Base-by-base conservation (phyloP, 2,797 vertebrate genomes). In the Gadopsis marmoratus region DNA sequence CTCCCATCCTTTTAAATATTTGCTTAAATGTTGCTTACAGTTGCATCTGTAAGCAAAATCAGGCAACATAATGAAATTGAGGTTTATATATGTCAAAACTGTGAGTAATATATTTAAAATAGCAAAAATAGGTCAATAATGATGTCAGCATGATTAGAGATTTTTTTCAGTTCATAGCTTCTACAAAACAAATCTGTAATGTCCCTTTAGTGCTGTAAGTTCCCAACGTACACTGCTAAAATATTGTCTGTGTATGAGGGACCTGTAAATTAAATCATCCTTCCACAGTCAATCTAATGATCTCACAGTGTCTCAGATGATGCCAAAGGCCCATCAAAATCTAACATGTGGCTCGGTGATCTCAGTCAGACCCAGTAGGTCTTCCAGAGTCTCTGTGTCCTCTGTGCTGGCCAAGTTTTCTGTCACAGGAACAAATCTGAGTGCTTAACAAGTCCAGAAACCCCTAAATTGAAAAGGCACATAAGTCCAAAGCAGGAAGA, bases 401-500 rank as follows among this genome's bases (percentile, higher is more conserved):
- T 74, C 48, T 17, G 23, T 4, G 21, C 61, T 53, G 59, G 71
- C 84, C 78, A 80, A 75, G 65, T 26, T 29, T 69, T 82, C 79
- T 73, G 55, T 87, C 69, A 61, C 55, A 83, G 83, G 59, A 86
- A 88, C 59, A 71, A 70, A 83, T 69, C 51, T 68, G 75, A 74
- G 50, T 55, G 43, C 55, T 85, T 74, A 68, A 80, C 77, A 78
- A 85, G 73, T 71, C 83, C 80, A 83, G 60, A 81, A 83, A 78
- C 14, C 23, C 60, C 16, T 48, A 61, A 16, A 71, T 86, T 68
- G 63, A 78, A 81, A 83, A 82, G 74, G 7, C 56, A 41, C 50
- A 62, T 21, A 60, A 26, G 31, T 43, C 74, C 64, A 53, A 78
- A 65, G 33, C 14, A 73, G 64, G 67, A 78, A 55, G 50, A 81